Evolutionary conservation across 2,113 vertebrate genomes (phyloP).

Genomic region (Pelmatolapia mariae): DNA sequence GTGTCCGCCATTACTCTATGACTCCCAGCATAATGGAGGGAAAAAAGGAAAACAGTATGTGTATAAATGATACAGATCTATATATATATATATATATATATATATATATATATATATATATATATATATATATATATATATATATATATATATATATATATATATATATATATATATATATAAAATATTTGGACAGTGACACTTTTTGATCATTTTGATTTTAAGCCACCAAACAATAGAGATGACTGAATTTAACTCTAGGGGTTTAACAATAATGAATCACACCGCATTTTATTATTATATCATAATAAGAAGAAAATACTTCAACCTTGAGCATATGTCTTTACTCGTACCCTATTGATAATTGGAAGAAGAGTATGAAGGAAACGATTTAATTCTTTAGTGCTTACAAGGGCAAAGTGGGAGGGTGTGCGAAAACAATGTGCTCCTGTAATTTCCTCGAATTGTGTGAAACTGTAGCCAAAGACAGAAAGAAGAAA

Average conservation of each 20-base stretch:
- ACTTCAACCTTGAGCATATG: background rate
- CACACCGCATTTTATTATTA: background rate
- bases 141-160: rapidly evolving
- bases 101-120: background rate
- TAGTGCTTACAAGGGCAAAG: background rate
- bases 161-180: no score
- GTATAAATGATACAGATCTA: background rate
- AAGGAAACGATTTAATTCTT: background rate
- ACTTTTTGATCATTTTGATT: background rate
- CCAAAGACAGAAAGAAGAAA: background rate
- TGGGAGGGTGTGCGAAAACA: background rate
- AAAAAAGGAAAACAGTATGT: background rate
- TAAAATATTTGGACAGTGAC: background rate
- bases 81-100: rapidly evolving
- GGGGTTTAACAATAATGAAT: background rate
- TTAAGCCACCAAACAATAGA: background rate
- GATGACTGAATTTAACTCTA: background rate
- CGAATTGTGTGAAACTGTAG: background rate
- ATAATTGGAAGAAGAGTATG: background rate
- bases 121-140: rapidly evolving
- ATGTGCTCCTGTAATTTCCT: background rate
- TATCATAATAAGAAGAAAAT: background rate
- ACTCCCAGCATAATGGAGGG: background rate
- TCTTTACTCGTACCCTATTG: background rate
- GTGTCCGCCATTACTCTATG: constrained; percentile 24